Conservation (phyloP, 2,888 invertebrate genomes). For the Smittia aterrima region DNA sequence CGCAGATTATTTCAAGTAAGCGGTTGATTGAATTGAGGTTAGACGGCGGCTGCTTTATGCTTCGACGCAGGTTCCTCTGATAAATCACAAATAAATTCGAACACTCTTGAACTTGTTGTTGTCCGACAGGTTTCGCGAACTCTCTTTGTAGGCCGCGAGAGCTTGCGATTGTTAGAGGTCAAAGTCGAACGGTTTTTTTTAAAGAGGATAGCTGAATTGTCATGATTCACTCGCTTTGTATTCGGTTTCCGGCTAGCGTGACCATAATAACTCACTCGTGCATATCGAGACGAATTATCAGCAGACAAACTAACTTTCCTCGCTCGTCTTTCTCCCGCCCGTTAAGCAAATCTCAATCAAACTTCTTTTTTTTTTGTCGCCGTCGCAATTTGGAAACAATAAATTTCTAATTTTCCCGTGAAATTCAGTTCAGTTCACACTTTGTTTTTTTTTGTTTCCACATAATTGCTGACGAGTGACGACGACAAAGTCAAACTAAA, state of each 20-base stretch:
- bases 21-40: conserved; percentile 20
- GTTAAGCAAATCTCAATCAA: neutral
- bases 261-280: conserved; percentile 38
- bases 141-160: too few species aligned
- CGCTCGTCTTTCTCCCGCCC: neutral
- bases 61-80: neutral
- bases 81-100: neutral
- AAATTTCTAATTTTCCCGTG: neutral
- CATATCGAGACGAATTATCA: conserved; percentile 31
- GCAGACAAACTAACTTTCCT: conserved; percentile 16
- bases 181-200: conserved; percentile 17
- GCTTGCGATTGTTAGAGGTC: neutral
- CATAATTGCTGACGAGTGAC: too few species aligned
- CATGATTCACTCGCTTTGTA: neutral
- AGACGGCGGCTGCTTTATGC: neutral
- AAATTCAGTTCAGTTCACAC: neutral
- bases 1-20: conserved; percentile 2
- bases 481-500: too few species aligned
- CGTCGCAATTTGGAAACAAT: neutral
- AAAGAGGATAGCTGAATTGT: neutral
- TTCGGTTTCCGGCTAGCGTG: conserved; percentile 33
- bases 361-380: neutral
- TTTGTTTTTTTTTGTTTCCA: neutral
- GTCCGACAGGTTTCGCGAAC: too few species aligned
- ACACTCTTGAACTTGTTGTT: too few species aligned